Evolutionary conservation across 2,888 invertebrate genomes (phyloP).

Genomic region (Agriopis aurantiaria): DNA sequence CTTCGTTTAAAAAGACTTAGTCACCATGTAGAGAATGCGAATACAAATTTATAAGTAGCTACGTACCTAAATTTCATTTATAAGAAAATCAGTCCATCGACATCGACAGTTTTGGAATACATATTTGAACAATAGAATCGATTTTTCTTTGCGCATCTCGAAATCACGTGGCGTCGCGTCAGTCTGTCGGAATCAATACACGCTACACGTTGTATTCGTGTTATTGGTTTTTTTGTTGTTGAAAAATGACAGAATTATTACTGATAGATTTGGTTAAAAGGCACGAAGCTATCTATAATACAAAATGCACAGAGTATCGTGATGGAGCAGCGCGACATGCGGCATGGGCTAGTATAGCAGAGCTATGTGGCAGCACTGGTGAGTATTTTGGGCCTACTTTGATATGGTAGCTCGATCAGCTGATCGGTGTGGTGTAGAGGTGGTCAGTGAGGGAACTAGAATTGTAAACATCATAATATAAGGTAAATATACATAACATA

Average conservation of each 20-base stretch:
- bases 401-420: neutral
- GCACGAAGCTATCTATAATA: constrained; percentile 19
- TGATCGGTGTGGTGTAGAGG: no score
- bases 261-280: constrained; percentile 14
- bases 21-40: no score
- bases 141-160: neutral
- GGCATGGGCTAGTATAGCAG: constrained; percentile 19
- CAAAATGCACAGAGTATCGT: constrained; percentile 15
- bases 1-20: no score
- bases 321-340: constrained; percentile 19
- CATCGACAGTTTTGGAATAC: neutral
- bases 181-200: constrained; percentile 13
- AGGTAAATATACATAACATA: no score
- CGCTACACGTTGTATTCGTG: neutral
- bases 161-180: constrained; percentile 14
- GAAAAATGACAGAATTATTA: neutral
- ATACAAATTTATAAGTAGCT: no score
- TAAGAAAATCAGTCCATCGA: no score
- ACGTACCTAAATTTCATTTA: no score
- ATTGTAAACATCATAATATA: no score
- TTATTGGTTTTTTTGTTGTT: neutral
- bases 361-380: constrained; percentile 3
- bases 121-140: neutral
- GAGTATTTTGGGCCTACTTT: neutral
- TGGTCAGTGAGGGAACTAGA: no score